Conservation (phyloP, 1,140 invertebrate species). For the Danaus melanippus region DNA sequence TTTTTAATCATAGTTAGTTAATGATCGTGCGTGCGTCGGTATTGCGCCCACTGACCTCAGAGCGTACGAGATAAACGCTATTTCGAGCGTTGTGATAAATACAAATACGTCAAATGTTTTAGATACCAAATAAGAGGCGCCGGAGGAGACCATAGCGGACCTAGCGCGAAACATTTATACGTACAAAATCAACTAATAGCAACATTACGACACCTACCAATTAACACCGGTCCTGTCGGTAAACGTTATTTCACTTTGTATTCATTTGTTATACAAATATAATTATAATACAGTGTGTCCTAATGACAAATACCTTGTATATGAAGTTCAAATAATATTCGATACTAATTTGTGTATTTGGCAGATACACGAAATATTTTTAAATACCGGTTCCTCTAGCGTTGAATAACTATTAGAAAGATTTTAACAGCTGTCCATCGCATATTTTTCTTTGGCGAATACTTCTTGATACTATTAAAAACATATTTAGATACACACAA, state of each 20-base stretch:
- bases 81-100: slow-evolving; percentile 62
- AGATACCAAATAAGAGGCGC: slow-evolving; percentile 55
- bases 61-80: slow-evolving; percentile 61
- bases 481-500: too few species aligned
- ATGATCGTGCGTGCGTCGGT: slow-evolving; percentile 45
- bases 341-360: too few species aligned
- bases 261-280: too few species aligned
- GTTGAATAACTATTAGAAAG: neutral
- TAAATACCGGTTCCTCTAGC: too few species aligned
- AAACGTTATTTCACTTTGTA: neutral
- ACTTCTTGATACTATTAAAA: neutral
- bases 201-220: slow-evolving; percentile 1
- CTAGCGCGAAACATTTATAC: neutral
- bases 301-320: too few species aligned
- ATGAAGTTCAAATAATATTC: too few species aligned
- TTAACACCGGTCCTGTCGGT: neutral
- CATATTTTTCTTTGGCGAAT: neutral
- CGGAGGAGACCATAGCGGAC: slow-evolving; percentile 40
- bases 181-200: too few species aligned
- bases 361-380: too few species aligned
- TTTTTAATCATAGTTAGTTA: slow-evolving; percentile 46
- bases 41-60: slow-evolving; percentile 65
- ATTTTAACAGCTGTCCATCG: slow-evolving; percentile 7
- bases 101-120: slow-evolving; percentile 56
- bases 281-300: too few species aligned